Evolutionary conservation across 2,113 vertebrate genomes (phyloP).

Genomic region (Chloropsis cyanopogon): DNA sequence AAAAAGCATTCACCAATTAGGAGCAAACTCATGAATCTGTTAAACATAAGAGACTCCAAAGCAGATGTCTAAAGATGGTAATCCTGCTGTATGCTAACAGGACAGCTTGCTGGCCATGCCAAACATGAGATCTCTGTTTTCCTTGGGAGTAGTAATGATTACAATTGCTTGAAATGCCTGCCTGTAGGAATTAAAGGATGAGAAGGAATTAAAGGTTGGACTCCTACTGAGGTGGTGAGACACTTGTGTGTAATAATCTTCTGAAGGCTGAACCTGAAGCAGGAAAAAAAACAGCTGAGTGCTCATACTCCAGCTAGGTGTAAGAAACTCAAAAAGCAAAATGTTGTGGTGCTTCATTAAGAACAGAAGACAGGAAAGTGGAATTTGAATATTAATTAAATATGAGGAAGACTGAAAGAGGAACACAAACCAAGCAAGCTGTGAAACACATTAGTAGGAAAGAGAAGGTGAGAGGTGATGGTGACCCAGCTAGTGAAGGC

Average conservation of each 20-base stretch:
- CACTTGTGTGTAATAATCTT: neutral
- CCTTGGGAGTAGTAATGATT: neutral
- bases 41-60: neutral
- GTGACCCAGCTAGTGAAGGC: neutral
- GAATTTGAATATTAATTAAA: neutral
- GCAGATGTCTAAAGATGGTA: slow-evolving; percentile 44
- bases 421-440: neutral
- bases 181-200: neutral
- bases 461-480: neutral
- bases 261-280: neutral
- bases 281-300: neutral
- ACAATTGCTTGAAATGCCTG: neutral
- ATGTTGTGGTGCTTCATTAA: neutral
- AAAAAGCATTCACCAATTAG: neutral
- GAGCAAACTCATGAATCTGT: neutral
- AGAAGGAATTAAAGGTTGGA: neutral
- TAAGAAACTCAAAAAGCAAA: neutral
- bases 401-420: neutral
- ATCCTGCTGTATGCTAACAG: neutral
- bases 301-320: neutral
- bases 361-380: neutral
- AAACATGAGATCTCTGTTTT: neutral
- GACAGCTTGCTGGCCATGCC: neutral
- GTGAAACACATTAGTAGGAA: neutral
- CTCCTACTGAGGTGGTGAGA: neutral